These are phyloP conservation scores for Circaetus gallicus DNA, from an alignment of 2,113 vertebrate genomes.

Conservation along the genomic window DNA sequence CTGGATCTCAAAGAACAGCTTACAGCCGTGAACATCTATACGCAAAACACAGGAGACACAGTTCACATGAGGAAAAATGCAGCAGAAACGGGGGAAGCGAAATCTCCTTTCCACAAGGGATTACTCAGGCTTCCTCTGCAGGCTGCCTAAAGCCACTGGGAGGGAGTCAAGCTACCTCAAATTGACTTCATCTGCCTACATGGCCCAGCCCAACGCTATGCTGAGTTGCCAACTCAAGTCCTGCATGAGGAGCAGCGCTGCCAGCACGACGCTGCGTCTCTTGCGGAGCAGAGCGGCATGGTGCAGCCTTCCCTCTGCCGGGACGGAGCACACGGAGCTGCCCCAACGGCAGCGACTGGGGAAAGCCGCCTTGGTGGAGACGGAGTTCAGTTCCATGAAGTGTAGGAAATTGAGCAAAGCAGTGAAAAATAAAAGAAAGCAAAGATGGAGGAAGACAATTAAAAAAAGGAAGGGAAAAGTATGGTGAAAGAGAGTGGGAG, in stretches of 20 bases:
- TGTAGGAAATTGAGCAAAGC: not conserved
- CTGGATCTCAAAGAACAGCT: not conserved
- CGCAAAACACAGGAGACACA: not conserved
- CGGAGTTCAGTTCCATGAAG: not conserved
- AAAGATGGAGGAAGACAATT: not conserved
- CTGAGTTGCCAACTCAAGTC: not conserved
- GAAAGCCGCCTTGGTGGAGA: not conserved
- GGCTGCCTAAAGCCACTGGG: not conserved
- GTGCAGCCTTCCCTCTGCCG: not conserved
- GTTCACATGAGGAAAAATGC: not conserved
- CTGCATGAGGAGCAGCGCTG: not conserved
- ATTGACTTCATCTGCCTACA: rapidly evolving
- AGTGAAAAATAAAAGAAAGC: not conserved
- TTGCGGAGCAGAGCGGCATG: not conserved
- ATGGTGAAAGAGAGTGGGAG: not conserved
- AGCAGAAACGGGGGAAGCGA: not conserved
- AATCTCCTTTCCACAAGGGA: not conserved
- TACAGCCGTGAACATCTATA: not conserved
- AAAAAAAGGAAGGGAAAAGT: not conserved
- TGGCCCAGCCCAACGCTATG: rapidly evolving
- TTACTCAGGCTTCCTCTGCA: not conserved
- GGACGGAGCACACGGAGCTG: rapidly evolving
- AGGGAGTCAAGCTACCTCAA: not conserved
- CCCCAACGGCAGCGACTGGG: rapidly evolving
- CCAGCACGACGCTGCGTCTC: not conserved